Evolutionary conservation across 2,888 invertebrate genomes (phyloP).

Genomic region (Parelbella ahira): DNA sequence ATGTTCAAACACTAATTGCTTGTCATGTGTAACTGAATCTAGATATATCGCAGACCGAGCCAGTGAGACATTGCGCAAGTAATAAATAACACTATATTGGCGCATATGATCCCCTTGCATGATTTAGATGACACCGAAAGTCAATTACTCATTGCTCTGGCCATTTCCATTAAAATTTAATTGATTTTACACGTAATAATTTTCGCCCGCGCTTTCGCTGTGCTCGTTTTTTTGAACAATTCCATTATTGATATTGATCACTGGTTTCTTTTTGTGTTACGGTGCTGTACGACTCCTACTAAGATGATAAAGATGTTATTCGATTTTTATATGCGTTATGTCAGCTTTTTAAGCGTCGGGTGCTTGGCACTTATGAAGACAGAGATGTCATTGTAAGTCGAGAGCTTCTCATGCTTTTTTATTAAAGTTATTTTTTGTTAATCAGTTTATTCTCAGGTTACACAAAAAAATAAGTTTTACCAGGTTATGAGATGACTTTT

Average conservation of each 20-base stretch:
- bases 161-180: constrained; percentile 52
- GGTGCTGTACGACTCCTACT: too few relatives aligned
- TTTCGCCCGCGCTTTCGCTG: constrained; percentile 38
- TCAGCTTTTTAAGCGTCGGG: too few relatives aligned
- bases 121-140: constrained; percentile 23
- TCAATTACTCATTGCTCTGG: constrained; percentile 48
- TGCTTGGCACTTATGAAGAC: too few relatives aligned
- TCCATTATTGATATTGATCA: constrained; percentile 11
- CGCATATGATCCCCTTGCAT: constrained; percentile 23
- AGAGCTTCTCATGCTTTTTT: too few relatives aligned
- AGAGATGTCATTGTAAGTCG: too few relatives aligned
- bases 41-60: constrained; percentile 1
- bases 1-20: too few relatives aligned
- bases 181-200: constrained; percentile 60
- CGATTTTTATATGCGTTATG: too few relatives aligned
- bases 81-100: constrained; percentile 38
- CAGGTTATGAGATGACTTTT: too few relatives aligned
- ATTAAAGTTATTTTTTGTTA: too few relatives aligned
- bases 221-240: constrained; percentile 16
- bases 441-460: too few relatives aligned
- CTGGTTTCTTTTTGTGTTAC: background rate
- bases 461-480: too few relatives aligned
- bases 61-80: constrained; percentile 5
- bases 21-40: constrained; percentile 1
- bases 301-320: too few relatives aligned